These are phyloP conservation scores for Drosophila glabriapex DNA, from an alignment of 2,888 invertebrate species.

Conservation along the genomic window DNA sequence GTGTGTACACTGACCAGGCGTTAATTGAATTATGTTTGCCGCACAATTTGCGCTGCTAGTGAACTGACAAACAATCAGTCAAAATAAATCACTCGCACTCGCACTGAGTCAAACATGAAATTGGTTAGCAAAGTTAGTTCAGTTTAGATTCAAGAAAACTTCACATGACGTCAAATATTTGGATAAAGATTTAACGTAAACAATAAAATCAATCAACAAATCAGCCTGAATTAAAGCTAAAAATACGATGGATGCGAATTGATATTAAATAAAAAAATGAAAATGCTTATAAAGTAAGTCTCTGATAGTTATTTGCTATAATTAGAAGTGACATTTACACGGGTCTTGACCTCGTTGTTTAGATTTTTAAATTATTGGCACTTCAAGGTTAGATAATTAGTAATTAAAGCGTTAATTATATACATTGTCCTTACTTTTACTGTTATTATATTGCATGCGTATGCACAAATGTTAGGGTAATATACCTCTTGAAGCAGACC, in stretches of 20 bases:
- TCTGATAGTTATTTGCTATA: not conserved
- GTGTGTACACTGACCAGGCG: slow-evolving; percentile 60
- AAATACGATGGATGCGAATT: not conserved
- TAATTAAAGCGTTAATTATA: not conserved
- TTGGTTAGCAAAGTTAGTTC: slow-evolving; percentile 14
- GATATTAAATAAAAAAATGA: not conserved
- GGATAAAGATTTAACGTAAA: not conserved
- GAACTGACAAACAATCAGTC: slow-evolving; percentile 31
- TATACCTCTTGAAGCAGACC: not conserved
- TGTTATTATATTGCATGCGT: not conserved
- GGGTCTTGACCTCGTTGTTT: too few species aligned
- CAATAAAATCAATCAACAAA: not conserved
- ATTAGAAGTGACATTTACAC: not conserved
- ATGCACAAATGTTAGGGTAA: not conserved
- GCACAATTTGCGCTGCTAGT: slow-evolving; percentile 66
- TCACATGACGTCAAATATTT: not conserved
- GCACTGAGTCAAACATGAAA: slow-evolving; percentile 14
- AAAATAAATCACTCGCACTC: slow-evolving; percentile 33
- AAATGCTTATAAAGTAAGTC: not conserved
- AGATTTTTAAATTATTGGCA: not conserved
- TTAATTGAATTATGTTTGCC: slow-evolving; percentile 79
- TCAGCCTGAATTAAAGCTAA: too few species aligned
- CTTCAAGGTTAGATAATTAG: not conserved
- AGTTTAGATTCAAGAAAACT: not conserved
- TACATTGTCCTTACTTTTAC: not conserved